Conservation (phyloP, 1,140 invertebrate genomes). For the Trypoxylus dichotomus region DNA sequence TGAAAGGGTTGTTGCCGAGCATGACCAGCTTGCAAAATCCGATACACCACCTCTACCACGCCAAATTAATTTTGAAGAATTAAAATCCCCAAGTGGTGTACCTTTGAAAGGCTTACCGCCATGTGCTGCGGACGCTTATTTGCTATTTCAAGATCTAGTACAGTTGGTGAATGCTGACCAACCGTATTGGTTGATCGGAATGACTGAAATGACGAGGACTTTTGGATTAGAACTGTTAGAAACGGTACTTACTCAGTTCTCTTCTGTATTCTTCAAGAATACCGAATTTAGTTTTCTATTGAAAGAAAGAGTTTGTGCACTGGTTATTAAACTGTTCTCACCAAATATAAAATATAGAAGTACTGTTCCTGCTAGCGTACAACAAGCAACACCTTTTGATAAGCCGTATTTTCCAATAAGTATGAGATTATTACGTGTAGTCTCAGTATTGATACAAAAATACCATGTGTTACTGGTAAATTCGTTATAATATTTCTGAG, state of each 20-base stretch:
- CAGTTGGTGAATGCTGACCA: conserved; percentile 96
- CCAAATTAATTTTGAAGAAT: conserved; percentile 73
- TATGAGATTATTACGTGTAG: conserved; percentile 89
- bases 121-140: conserved; percentile 92
- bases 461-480: conserved; percentile 88
- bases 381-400: conserved; percentile 71
- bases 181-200: conserved; percentile 90
- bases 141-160: conserved; percentile 96
- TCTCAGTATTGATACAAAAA: conserved; percentile 89
- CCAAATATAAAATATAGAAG: conserved; percentile 91
- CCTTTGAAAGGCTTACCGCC: conserved; percentile 79
- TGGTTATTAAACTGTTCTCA: conserved; percentile 97
- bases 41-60: conserved; percentile 49
- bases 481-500: background rate
- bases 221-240: conserved; percentile 96
- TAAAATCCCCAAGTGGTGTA: conserved; percentile 74
- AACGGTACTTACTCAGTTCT: conserved; percentile 88
- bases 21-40: conserved; percentile 56
- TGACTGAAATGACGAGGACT: conserved; percentile 96
- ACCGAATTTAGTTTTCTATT: conserved; percentile 92
- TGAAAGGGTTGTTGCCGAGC: conserved; percentile 84
- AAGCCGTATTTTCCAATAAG: conserved; percentile 97
- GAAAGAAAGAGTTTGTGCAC: conserved; percentile 95
- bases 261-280: conserved; percentile 92
- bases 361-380: conserved; percentile 55